Conservation (phyloP, 2,888 invertebrate genomes). For the Vanessa cardui region DNA sequence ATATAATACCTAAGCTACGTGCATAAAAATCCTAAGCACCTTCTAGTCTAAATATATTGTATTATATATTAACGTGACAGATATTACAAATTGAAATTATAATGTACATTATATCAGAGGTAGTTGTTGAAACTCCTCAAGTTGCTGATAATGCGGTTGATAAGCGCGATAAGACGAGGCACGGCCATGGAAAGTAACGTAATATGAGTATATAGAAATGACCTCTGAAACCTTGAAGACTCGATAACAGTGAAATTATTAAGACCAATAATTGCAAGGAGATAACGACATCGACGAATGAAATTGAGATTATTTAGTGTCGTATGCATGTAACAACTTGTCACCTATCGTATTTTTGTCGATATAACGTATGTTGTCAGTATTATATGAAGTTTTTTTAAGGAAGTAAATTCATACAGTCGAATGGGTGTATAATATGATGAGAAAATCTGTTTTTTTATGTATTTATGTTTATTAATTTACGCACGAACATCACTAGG, state of each 20-base stretch:
- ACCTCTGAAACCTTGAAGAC: conserved; percentile 59
- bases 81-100: conserved; percentile 28
- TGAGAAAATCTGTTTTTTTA: no score
- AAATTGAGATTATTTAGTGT: conserved; percentile 4
- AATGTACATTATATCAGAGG: conserved; percentile 39
- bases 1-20: no score
- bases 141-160: conserved; percentile 38
- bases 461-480: no score
- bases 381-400: no score
- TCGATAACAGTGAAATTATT: conserved; percentile 22
- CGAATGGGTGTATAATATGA: no score
- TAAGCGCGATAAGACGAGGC: conserved; percentile 42
- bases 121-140: conserved; percentile 41
- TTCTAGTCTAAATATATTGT: conserved; percentile 34
- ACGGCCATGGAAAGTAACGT: conserved; percentile 49
- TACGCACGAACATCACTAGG: no score
- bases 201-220: conserved; percentile 52
- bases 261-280: conserved; percentile 24
- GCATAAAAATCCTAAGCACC: background rate
- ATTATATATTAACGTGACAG: no score
- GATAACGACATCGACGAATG: conserved; percentile 22
- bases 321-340: background rate
- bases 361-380: background rate
- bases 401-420: no score
- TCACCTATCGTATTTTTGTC: background rate